Percentiles rank a stretch among this genome's conserved stretches.
These are phyloP conservation scores for Pasiphila rectangulata DNA, from an alignment of 2,888 invertebrate genomes.

Conservation along the genomic window DNA sequence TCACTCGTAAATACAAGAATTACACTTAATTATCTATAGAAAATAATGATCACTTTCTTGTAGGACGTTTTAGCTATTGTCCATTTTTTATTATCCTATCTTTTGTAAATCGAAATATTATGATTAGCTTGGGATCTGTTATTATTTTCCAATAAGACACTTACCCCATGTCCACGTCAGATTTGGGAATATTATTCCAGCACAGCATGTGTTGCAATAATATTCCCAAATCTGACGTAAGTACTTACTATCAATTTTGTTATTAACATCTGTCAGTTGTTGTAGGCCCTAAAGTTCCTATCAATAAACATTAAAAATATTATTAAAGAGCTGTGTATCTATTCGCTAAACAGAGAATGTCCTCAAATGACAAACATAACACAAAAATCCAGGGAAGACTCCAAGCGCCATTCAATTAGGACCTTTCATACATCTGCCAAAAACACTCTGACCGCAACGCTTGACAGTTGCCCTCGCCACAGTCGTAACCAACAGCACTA, in stretches of 20 bases:
- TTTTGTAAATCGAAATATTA: no score
- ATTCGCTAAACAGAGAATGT: slow-evolving; percentile 45
- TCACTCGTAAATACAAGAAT: no score
- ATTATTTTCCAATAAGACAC: no score
- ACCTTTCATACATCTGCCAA: slow-evolving; percentile 10
- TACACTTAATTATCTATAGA: background rate
- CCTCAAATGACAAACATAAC: slow-evolving; percentile 45
- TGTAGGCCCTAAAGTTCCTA: background rate
- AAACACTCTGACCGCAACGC: background rate
- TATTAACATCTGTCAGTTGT: background rate
- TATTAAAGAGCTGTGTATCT: slow-evolving; percentile 22
- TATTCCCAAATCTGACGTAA: background rate
- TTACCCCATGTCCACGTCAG: no score
- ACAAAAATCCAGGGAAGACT: slow-evolving; percentile 38
- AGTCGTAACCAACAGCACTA: background rate
- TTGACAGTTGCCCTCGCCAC: background rate
- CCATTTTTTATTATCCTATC: no score
- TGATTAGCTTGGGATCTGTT: no score
- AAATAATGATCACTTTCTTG: background rate
- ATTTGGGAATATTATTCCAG: no score
- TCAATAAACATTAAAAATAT: no score
- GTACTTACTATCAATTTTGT: background rate
- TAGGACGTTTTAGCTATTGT: background rate
- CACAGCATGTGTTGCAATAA: no score
- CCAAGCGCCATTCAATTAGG: slow-evolving; percentile 4